Evolutionary conservation across 1,140 invertebrate species (phyloP), one percentile per base, ranked within the genome.

Genomic region (Limonius californicus): DNA sequence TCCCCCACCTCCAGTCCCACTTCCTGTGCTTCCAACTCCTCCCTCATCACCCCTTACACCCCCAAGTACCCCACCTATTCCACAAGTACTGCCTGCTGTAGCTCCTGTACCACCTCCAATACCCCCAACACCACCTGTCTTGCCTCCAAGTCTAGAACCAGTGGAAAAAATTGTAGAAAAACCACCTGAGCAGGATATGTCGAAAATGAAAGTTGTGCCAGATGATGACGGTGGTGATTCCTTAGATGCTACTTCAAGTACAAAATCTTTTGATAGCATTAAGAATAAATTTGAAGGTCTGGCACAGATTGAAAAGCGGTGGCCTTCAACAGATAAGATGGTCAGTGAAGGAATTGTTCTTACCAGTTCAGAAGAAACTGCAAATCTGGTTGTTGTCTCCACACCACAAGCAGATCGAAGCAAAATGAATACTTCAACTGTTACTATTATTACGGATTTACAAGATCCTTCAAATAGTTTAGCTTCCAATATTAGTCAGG

Each of bases 401-500:
- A 71, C 68, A 18, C 62, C 67, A 20, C 69, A 66, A 18, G 47
- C 66, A 8, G 68, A 54, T 16, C 54, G 54, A 27, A 70, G 54
- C 16, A 70, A 67, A 62, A 32, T 68, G 8, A 84, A 81, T 54
- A 83, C 80, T 59, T 83, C 83, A 16, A 84, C 80, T n/a, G 82
- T 87, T 39, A 80, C 79, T 16, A 84, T 85, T 47, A 84, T 79
- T 65, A 71, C 80, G 8, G 79, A 83, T 55, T 72, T 76, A 53
- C 80, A 79, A 12, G 84, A 85, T 72, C 72, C 75, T 42, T 85
- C 85, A 1, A 89, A 89, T 73, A 89, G 87, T 70, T 76, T 89
- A 54, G 83, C 86, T 1, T 82, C 82, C 53, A 87, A 86, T 62
- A 82, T 88, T 32, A 89, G 86, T 63, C 87, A 88, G 68, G 87